Conservation (phyloP, 1,140 invertebrate genomes). For the Papilio dardanus region DNA sequence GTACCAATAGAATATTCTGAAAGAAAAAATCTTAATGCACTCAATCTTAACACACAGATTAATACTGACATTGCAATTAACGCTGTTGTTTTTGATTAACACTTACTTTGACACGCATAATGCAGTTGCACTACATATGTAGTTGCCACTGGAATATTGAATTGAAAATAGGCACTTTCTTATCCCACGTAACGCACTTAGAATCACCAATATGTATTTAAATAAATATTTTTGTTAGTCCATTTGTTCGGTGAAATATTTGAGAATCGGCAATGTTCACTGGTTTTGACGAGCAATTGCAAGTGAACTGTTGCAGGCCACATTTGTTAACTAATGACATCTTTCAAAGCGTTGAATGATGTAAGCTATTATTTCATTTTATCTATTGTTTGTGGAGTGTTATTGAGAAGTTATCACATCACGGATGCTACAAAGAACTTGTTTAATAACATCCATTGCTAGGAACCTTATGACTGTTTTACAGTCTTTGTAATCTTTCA, state of each 20-base stretch:
- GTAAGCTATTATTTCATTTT: conserved; percentile 22
- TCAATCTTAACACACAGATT: no score
- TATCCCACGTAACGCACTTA: not conserved
- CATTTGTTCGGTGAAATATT: not conserved
- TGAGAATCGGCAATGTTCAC: not conserved
- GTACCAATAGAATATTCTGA: conserved; percentile 2
- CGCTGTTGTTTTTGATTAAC: not conserved
- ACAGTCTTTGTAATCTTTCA: not conserved
- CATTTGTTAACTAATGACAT: conserved; percentile 9
- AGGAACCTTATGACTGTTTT: not conserved
- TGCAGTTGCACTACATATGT: not conserved
- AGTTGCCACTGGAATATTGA: not conserved
- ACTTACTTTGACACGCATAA: conserved; percentile 21
- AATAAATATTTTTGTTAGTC: not conserved
- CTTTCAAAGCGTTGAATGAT: not conserved
- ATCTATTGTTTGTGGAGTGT: conserved; percentile 24
- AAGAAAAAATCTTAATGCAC: not conserved
- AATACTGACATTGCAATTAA: not conserved
- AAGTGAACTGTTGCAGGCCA: not conserved
- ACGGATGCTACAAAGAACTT: conserved; percentile 21
- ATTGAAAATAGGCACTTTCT: not conserved
- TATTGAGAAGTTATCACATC: conserved; percentile 21
- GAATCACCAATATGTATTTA: not conserved
- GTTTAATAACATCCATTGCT: conserved; percentile 14
- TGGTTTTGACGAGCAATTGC: not conserved